These are phyloP conservation scores for Florisuga fusca DNA, from an alignment of 2,797 vertebrate genomes.

Conservation along the genomic window DNA sequence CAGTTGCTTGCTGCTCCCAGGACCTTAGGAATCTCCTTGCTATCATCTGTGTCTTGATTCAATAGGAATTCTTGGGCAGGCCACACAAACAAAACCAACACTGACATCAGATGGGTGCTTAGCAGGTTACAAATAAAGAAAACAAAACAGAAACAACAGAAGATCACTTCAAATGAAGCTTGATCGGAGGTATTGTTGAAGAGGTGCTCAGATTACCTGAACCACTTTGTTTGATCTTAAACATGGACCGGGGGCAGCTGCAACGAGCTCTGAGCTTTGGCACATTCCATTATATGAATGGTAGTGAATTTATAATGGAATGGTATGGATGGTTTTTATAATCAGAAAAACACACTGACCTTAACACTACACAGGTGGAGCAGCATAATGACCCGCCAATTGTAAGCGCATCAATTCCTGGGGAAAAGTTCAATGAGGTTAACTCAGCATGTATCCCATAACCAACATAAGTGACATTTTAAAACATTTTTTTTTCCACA, in stretches of 20 bases:
- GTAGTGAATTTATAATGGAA: constrained; percentile 83
- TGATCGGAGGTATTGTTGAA: not conserved
- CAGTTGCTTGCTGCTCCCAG: constrained; percentile 63
- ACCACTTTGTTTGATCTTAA: constrained; percentile 29
- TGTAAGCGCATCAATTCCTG: constrained; percentile 96
- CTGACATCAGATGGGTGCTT: constrained; percentile 13
- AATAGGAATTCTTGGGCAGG: not conserved
- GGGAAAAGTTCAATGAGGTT: constrained; percentile 92
- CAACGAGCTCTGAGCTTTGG: constrained; percentile 62
- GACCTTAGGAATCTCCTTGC: not conserved
- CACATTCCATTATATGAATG: constrained; percentile 87
- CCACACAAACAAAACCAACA: constrained; percentile 20
- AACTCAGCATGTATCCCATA: constrained; percentile 82
- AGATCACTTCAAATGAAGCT: constrained; percentile 36
- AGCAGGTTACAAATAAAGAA: not conserved
- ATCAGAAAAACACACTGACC: constrained; percentile 94
- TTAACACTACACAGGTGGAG: constrained; percentile 99
- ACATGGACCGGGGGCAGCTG: constrained; percentile 47
- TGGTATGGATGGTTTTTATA: constrained; percentile 83
- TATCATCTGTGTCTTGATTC: not conserved
- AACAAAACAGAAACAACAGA: not conserved
- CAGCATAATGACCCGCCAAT: constrained; percentile 98
- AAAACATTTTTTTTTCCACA: constrained; percentile 24
- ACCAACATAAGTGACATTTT: constrained; percentile 67
- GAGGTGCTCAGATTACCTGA: constrained; percentile 58